A percentile compares a stretch with the other conserved stretches of the same genome.
Evolutionary conservation across 2,888 invertebrate species (phyloP).

Genomic region (Gonocerus acuteangulatus): DNA sequence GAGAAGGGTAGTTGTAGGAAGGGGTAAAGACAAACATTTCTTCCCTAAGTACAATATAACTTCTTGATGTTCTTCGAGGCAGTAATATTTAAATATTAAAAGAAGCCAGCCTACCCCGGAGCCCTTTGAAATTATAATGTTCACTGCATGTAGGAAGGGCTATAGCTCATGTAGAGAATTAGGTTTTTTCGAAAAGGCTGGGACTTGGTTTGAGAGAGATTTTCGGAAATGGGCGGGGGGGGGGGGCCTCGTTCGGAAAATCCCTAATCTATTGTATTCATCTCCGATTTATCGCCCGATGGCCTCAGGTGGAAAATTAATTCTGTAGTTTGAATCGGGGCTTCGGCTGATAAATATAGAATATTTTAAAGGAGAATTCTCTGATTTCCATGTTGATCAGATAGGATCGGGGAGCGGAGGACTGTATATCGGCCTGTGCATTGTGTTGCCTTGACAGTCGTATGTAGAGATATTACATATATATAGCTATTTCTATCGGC

Average conservation of each 20-base stretch:
- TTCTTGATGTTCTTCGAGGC: slow-evolving; percentile 31
- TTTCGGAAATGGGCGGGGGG: not conserved
- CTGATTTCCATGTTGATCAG: slow-evolving; percentile 16
- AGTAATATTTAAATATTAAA: slow-evolving; percentile 34
- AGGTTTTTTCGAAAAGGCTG: slow-evolving; percentile 8
- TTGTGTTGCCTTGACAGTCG: too few relatives aligned
- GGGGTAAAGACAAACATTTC: slow-evolving; percentile 32
- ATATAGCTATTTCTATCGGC: too few relatives aligned
- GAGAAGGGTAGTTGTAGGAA: not conserved
- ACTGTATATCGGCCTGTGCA: too few relatives aligned
- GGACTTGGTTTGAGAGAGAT: not conserved
- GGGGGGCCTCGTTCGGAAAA: not conserved
- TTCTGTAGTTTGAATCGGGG: not conserved
- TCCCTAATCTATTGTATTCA: slow-evolving; percentile 12
- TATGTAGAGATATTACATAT: too few relatives aligned
- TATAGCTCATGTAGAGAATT: slow-evolving; percentile 20
- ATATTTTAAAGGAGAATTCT: slow-evolving; percentile 13
- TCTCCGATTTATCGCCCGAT: slow-evolving; percentile 12
- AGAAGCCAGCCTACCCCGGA: not conserved
- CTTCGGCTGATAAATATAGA: slow-evolving; percentile 16
- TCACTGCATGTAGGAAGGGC: not conserved
- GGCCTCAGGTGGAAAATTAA: slow-evolving; percentile 16
- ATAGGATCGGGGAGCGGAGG: not conserved
- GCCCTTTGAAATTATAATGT: slow-evolving; percentile 12
- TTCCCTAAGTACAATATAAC: slow-evolving; percentile 35